Conservation (phyloP, 2,888 invertebrate genomes). For the Chironomus tentans region DNA sequence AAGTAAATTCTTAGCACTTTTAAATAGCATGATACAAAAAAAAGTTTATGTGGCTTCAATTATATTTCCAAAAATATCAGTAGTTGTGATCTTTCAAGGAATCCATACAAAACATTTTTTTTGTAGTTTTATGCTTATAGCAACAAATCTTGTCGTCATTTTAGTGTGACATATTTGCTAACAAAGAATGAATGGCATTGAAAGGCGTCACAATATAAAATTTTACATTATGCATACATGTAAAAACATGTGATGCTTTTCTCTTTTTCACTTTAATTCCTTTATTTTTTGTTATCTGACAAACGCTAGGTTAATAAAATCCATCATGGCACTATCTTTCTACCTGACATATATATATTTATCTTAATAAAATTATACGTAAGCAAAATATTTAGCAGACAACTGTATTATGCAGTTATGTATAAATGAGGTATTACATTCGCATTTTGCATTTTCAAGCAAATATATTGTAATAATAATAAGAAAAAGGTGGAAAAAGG, state of each 20-base stretch:
- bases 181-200: neutral
- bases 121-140: neutral
- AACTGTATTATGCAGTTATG: neutral
- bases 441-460: neutral
- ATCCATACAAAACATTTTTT: neutral
- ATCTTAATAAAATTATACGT: too few relatives aligned
- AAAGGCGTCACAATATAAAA: neutral
- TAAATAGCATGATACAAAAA: too few relatives aligned
- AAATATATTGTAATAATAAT: too few relatives aligned
- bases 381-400: neutral
- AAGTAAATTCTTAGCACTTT: neutral
- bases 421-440: neutral
- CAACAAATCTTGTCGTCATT: neutral
- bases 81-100: neutral
- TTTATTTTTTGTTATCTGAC: neutral
- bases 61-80: neutral
- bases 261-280: neutral
- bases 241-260: neutral
- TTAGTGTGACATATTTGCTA: neutral
- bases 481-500: too few relatives aligned
- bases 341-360: neutral
- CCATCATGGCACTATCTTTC: neutral
- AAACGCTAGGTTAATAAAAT: neutral
- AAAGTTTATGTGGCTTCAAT: neutral
- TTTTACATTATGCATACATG: neutral